Conservation (phyloP, 2,888 invertebrate species). For the Nebria brevicollis region DNA sequence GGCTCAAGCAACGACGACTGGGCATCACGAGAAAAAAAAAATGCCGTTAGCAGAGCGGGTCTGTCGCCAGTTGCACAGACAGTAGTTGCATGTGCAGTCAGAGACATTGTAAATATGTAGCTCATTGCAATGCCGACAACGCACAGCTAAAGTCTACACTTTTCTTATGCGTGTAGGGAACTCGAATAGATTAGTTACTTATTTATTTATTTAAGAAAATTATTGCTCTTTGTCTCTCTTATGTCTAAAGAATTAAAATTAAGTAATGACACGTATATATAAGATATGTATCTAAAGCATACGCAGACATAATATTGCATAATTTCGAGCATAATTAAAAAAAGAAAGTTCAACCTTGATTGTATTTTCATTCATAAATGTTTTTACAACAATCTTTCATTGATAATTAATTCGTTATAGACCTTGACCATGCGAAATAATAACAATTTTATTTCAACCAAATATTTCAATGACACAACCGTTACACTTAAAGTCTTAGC, state of each 20-base stretch:
- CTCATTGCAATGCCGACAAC: conserved; percentile 28
- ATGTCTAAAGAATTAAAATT: no score
- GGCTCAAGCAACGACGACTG: not conserved
- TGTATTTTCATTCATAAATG: not conserved
- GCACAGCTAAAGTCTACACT: not conserved
- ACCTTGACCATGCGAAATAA: not conserved
- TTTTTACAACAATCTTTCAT: not conserved
- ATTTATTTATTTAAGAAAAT: not conserved
- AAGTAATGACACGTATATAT: not conserved
- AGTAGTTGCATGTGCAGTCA: conserved; percentile 3
- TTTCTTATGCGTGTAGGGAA: not conserved
- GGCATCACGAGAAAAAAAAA: conserved; percentile 18
- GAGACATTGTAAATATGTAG: not conserved
- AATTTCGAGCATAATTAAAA: not conserved
- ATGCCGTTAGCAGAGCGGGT: conserved; percentile 36
- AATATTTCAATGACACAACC: not conserved
- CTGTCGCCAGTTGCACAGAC: conserved; percentile 18
- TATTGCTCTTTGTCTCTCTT: no score
- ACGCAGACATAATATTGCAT: not conserved
- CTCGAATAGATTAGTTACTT: not conserved
- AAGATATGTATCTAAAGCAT: not conserved
- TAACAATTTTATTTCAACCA: not conserved
- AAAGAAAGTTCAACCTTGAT: not conserved
- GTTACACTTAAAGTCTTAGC: no score
- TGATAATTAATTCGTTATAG: not conserved